Base-by-base conservation (phyloP, 2,113 vertebrate species). In the Poeciliopsis occidentalis region DNA sequence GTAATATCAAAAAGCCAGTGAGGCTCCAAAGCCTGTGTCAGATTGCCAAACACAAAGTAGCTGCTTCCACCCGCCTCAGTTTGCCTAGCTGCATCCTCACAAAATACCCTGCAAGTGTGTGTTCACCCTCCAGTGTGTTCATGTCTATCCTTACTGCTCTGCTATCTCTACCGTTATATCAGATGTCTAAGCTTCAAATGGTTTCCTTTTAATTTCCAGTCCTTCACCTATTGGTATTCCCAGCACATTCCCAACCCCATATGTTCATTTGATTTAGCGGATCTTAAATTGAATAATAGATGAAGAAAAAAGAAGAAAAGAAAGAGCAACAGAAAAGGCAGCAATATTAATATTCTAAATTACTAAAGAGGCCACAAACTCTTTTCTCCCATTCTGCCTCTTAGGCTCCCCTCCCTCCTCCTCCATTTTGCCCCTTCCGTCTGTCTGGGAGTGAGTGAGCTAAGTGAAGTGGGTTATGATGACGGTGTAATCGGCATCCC, bases 261-360 rank as follows among this genome's bases (percentile, higher is more conserved):
- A 89, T 88, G 91, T 91, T 94, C 89, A 94, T 94, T 92, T 91
- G 90, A 94, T 93, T 93, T 92, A 92, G 83, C 90, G 85, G 84
- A 80, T 89, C 82, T 92, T 84, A 85, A 93, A 91, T 90, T 91
- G 85, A 93, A 93, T 82, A 86, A 86, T 66, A 86, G 74, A 75
- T 73, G 76, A 79, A 80, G 75, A 88, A 84, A 78, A 80, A 79
- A 80, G 87, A 73, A 78, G 1, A 87, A 89, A 85, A 37, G 78
- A 79, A 80, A 87, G 76, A 79, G 81, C 69, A 81, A 78, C 54
- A 37, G 82, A 85, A 89, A 91, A 92, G 91, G 82, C 80, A 90
- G 78, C 72, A 79, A 93, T 92, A 91, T 92, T 92, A 94, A 93
- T 92, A 91, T 92, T 80, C 84, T 75, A 88, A 92, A 95, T 88